Conservation (phyloP, 2,888 invertebrate species). For the Cenopis cana region DNA sequence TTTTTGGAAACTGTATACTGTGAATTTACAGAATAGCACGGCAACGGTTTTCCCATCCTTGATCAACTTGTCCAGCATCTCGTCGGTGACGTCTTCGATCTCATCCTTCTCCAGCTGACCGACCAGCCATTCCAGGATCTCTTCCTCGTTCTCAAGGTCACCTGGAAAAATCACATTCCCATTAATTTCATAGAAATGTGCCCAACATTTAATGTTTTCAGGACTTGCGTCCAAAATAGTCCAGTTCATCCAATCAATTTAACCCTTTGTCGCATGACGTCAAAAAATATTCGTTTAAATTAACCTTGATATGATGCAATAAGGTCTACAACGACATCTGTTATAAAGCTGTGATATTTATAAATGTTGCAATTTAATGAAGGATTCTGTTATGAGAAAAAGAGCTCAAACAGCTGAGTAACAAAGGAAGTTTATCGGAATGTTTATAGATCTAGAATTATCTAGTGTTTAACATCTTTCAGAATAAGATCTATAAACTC, state of each 20-base stretch:
- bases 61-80: constrained; percentile 95
- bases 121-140: constrained; percentile 94
- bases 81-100: constrained; percentile 97
- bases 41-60: constrained; percentile 95
- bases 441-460: constrained; percentile 14
- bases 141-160: constrained; percentile 94
- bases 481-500: constrained; percentile 32
- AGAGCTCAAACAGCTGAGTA: neutral
- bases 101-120: constrained; percentile 96
- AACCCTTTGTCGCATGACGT: too few relatives aligned
- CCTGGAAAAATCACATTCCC: constrained; percentile 70
- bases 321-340: too few relatives aligned
- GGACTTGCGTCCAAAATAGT: neutral
- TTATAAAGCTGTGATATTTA: neutral
- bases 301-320: too few relatives aligned
- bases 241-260: neutral
- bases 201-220: neutral
- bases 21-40: constrained; percentile 93
- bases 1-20: constrained; percentile 28
- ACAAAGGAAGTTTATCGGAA: constrained; percentile 14
- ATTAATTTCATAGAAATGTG: neutral
- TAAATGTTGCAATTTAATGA: neutral
- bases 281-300: too few relatives aligned
- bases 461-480: constrained; percentile 32
- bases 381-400: neutral